phyloP scores from a whole-genome alignment of 1,140 invertebrate genomes.

The Campoletis sonorensis region DNA sequence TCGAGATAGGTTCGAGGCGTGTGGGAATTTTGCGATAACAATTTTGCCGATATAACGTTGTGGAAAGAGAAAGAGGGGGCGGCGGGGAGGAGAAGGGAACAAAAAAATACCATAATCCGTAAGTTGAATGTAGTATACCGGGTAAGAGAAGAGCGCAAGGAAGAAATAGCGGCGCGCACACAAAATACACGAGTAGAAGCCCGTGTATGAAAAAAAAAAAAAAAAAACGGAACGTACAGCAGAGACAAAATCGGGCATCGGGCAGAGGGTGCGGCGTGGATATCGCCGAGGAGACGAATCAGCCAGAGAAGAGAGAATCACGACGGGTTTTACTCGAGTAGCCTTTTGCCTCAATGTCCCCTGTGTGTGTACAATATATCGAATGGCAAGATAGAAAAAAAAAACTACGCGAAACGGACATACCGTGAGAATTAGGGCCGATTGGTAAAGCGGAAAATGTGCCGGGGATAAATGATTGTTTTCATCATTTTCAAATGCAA shows the following conservation, averaged over 20 bases:
- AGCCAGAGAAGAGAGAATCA: not conserved
- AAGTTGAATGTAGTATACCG: not conserved
- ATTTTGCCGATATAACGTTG: no score
- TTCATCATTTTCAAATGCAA: no score
- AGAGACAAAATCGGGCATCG: not conserved
- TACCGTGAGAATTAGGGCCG: no score
- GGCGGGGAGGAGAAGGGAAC: not conserved
- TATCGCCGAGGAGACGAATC: constrained; percentile 25
- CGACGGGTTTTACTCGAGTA: not conserved
- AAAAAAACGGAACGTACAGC: not conserved
- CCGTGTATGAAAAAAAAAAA: not conserved
- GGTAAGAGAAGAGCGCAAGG: not conserved
- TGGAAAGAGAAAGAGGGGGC: no score
- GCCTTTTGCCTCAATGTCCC: not conserved
- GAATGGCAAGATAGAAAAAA: no score
- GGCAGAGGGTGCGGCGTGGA: constrained; percentile 36
- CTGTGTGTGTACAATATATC: not conserved
- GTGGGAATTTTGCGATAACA: no score
- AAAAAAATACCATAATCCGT: not conserved
- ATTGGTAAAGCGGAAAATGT: no score
- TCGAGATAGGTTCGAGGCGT: no score
- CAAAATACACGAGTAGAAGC: not conserved
- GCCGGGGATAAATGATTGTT: no score
- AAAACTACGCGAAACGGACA: no score
- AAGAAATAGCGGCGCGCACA: constrained; percentile 20